phyloP scores from a whole-genome alignment of 2,888 invertebrate species.

The Cryptus armator region DNA sequence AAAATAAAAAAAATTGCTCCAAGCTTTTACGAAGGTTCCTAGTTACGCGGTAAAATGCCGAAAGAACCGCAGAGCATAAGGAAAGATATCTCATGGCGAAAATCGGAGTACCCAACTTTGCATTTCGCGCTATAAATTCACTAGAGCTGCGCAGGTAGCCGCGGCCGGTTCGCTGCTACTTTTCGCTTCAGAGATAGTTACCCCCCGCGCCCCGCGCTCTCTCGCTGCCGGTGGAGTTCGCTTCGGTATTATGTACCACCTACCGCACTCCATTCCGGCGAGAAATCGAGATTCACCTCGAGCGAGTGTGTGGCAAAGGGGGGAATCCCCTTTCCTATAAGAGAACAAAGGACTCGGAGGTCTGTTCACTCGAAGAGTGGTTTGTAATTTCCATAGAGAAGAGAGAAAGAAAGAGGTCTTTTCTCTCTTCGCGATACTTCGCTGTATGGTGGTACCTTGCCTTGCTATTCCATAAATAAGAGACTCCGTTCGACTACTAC shows the following conservation, averaged over 20 bases:
- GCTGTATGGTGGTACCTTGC: not conserved
- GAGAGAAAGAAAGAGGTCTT: slow-evolving; percentile 18
- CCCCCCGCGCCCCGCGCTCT: slow-evolving; percentile 2
- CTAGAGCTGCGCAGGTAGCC: slow-evolving; percentile 28
- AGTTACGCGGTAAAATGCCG: not conserved
- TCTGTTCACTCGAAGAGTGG: slow-evolving; percentile 56
- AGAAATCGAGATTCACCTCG: slow-evolving; percentile 50
- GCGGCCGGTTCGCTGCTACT: slow-evolving; percentile 17
- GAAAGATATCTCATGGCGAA: slow-evolving; percentile 21
- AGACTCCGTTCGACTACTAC: slow-evolving; percentile 6
- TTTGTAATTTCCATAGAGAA: slow-evolving; percentile 53
- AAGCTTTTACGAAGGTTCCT: not conserved
- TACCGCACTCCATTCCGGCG: slow-evolving; percentile 16
- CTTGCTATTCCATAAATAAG: slow-evolving; percentile 15
- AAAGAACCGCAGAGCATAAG: not conserved
- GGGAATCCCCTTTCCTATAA: slow-evolving; percentile 27
- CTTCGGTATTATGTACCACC: slow-evolving; percentile 21
- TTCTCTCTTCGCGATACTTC: not conserved
- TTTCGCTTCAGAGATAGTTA: slow-evolving; percentile 32
- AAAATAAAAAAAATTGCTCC: not conserved
- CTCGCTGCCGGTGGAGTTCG: slow-evolving; percentile 15
- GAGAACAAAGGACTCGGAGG: slow-evolving; percentile 47
- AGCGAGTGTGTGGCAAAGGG: slow-evolving; percentile 4
- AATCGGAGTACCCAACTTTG: slow-evolving; percentile 50
- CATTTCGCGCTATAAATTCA: slow-evolving; percentile 43